Conservation (phyloP, 2,888 invertebrate species). For the Drosophila macrospina region DNA sequence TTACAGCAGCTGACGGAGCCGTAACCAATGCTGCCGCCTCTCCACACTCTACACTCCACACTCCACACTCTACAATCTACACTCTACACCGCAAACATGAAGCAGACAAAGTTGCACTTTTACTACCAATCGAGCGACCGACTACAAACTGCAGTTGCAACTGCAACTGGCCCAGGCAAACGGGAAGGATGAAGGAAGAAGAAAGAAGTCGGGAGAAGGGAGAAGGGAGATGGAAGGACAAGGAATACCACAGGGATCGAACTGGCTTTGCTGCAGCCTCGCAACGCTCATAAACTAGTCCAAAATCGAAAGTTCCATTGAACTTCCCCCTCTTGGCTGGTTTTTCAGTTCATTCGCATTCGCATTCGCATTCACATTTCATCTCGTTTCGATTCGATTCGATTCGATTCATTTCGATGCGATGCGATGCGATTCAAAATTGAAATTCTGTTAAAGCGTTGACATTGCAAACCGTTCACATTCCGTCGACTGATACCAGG, state of each 20-base stretch:
- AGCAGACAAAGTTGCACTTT: conserved; percentile 74
- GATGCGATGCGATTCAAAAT: conserved; percentile 3
- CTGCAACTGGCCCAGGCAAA: not conserved
- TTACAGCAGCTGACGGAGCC: conserved; percentile 44
- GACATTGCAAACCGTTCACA: conserved; percentile 17
- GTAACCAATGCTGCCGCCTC: not conserved
- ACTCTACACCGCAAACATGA: conserved; percentile 12
- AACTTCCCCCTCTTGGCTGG: conserved; percentile 32
- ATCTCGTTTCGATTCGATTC: conserved; percentile 16
- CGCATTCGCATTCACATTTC: conserved; percentile 19
- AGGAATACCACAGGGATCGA: conserved; percentile 15
- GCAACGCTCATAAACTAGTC: conserved; percentile 25
- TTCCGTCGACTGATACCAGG: not conserved
- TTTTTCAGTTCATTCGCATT: not conserved
- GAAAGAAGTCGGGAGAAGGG: not conserved
- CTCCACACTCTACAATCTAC: not conserved
- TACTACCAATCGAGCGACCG: conserved; percentile 51
- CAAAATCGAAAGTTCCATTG: conserved; percentile 60
- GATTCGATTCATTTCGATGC: too few relatives aligned
- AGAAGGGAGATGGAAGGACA: not conserved
- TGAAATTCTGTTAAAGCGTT: conserved; percentile 27
- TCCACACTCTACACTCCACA: not conserved
- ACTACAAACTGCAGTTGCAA: conserved; percentile 50
- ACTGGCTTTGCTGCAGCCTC: conserved; percentile 32
- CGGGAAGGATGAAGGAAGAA: not conserved